Evolutionary conservation across 2,797 vertebrate species (phyloP).

Genomic region (Hemitrygon akajei): DNA sequence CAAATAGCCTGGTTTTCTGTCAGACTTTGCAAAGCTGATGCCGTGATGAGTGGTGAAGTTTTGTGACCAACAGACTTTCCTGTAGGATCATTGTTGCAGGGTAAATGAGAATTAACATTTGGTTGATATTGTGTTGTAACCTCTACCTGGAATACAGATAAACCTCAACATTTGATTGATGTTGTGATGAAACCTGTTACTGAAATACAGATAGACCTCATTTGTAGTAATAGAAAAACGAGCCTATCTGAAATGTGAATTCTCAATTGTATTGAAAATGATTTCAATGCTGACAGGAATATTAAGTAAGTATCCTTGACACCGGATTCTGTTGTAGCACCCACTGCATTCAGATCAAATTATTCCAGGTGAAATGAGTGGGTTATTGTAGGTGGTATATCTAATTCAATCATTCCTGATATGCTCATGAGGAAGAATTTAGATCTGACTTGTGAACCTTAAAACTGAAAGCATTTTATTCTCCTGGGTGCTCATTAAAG

Average conservation of each 20-base stretch:
- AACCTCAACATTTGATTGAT: conserved; percentile 6
- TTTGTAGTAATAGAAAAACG: neutral
- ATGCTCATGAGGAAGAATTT: neutral
- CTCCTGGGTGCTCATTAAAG: neutral
- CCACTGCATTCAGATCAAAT: conserved; percentile 1
- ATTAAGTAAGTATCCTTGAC: neutral
- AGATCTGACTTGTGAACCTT: neutral
- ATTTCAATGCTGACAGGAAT: conserved; percentile 22
- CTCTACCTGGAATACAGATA: too few species aligned
- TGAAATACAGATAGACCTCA: neutral
- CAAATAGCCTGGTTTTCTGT: neutral
- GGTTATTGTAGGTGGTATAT: neutral
- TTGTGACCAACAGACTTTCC: neutral
- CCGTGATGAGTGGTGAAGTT: neutral
- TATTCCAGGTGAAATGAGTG: conserved; percentile 14
- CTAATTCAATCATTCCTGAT: neutral
- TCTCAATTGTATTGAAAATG: conserved; percentile 20
- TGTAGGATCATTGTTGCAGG: neutral
- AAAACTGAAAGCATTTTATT: neutral
- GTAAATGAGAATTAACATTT: conserved; percentile 27
- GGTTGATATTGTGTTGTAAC: neutral
- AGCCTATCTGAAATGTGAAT: neutral
- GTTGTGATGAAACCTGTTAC: neutral
- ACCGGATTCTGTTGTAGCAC: neutral
- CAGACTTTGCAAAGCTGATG: neutral